Percentiles rank a stretch among this genome's conserved stretches.
Evolutionary conservation across 2,888 invertebrate species (phyloP).

Genomic region (Abrostola triplasia): DNA sequence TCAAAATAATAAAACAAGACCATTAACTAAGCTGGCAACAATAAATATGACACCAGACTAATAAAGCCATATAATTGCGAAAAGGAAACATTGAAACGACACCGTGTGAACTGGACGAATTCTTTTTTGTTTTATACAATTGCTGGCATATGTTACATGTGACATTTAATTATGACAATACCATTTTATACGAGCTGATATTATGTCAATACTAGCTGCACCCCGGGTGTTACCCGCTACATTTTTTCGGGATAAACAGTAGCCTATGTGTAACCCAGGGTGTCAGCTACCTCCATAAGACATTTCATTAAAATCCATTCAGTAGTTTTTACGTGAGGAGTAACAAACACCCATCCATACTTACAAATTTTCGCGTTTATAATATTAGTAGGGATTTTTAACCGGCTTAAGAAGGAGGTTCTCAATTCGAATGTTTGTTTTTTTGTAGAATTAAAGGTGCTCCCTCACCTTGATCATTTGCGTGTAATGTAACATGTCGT

Average conservation of each 20-base stretch:
- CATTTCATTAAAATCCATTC: too few relatives aligned
- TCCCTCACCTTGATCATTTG: too few relatives aligned
- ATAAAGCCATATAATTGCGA: slow-evolving; percentile 2
- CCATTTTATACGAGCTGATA: slow-evolving; percentile 23
- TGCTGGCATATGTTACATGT: slow-evolving; percentile 12
- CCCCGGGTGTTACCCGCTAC: too few relatives aligned
- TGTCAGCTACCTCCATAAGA: too few relatives aligned
- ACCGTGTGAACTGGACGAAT: slow-evolving; percentile 38
- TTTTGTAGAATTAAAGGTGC: not conserved
- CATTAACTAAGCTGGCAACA: slow-evolving; percentile 16
- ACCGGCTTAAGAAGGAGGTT: too few relatives aligned
- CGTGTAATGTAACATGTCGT: too few relatives aligned
- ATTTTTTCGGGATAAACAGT: too few relatives aligned
- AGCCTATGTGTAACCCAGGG: too few relatives aligned
- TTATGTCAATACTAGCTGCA: not conserved
- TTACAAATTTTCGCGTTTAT: too few relatives aligned
- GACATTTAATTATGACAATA: slow-evolving; percentile 19
- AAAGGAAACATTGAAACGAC: slow-evolving; percentile 12
- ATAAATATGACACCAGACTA: slow-evolving; percentile 10
- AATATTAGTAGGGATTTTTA: too few relatives aligned
- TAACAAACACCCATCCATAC: too few relatives aligned
- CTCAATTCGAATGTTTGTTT: not conserved
- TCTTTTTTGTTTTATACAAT: slow-evolving; percentile 25
- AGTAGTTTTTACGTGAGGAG: too few relatives aligned
- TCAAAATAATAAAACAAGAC: not conserved